A percentile compares a stretch with the other conserved stretches of the same genome.
phyloP scores from a whole-genome alignment of 2,113 vertebrate species.

The Psammodynastes pulverulentus region DNA sequence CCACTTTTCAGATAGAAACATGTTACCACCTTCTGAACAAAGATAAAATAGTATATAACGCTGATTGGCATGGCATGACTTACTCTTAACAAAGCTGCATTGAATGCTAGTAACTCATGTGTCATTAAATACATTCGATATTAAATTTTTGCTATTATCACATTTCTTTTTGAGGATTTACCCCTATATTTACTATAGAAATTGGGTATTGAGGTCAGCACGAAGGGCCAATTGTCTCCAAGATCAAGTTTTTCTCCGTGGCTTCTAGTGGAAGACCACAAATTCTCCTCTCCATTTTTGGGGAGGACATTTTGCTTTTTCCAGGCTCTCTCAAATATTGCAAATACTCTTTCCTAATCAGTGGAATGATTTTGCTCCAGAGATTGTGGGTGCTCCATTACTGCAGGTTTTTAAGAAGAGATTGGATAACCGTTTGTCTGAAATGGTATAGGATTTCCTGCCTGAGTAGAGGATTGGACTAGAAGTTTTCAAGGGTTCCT shows the following conservation, averaged over 20 bases:
- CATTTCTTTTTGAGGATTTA: background rate
- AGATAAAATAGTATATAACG: background rate
- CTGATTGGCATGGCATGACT: background rate
- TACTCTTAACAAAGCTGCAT: background rate
- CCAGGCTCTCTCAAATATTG: background rate
- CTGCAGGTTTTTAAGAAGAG: background rate
- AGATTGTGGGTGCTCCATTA: background rate
- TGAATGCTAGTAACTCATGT: background rate
- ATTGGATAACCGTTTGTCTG: background rate
- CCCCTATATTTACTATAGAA: background rate
- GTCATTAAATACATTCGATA: background rate
- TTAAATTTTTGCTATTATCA: background rate
- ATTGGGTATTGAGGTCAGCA: background rate
- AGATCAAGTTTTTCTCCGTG: background rate
- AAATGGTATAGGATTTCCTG: background rate
- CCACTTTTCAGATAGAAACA: background rate
- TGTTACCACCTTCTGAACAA: background rate
- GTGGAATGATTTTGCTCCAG: background rate
- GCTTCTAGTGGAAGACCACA: background rate
- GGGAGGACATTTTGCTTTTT: background rate
- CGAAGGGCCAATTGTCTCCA: background rate
- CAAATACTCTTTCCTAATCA: background rate
- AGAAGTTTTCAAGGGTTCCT: accelerated
- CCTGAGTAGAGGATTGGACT: background rate
- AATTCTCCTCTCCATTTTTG: background rate